phyloP scores from a whole-genome alignment of 2,113 vertebrate genomes.

The Brachypodius melanocephalos region DNA sequence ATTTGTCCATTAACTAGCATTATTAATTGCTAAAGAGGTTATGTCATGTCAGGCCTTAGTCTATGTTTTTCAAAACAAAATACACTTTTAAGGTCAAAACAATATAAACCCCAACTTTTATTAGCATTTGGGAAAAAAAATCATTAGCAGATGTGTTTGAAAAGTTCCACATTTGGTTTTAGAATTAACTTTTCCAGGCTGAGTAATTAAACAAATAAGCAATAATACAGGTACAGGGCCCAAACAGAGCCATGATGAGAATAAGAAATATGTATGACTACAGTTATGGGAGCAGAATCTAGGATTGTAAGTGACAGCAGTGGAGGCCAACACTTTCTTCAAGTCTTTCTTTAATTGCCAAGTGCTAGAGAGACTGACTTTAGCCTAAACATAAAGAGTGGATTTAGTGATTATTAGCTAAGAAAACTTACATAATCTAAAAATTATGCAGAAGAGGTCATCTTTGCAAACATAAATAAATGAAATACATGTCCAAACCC shows the following conservation, averaged over 20 bases:
- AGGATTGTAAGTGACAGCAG: neutral
- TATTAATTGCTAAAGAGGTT: neutral
- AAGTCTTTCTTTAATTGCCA: neutral
- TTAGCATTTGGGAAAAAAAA: neutral
- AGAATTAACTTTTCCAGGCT: neutral
- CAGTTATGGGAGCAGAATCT: neutral
- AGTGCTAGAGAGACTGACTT: neutral
- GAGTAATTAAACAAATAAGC: neutral
- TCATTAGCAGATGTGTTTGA: neutral
- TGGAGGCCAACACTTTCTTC: neutral
- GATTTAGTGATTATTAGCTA: neutral
- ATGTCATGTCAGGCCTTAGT: neutral
- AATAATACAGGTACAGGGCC: neutral
- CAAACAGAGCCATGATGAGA: neutral
- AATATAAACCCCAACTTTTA: neutral
- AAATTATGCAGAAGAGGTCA: neutral
- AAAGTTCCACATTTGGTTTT: neutral
- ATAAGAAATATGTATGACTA: neutral
- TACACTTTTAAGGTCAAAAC: neutral
- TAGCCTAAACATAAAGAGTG: neutral
- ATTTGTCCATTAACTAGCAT: neutral
- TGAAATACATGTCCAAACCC: neutral
- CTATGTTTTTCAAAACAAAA: neutral
- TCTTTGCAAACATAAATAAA: neutral
- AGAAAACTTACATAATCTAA: neutral